Conservation (phyloP, 1,140 invertebrate species). For the Bombyx mandarina region DNA sequence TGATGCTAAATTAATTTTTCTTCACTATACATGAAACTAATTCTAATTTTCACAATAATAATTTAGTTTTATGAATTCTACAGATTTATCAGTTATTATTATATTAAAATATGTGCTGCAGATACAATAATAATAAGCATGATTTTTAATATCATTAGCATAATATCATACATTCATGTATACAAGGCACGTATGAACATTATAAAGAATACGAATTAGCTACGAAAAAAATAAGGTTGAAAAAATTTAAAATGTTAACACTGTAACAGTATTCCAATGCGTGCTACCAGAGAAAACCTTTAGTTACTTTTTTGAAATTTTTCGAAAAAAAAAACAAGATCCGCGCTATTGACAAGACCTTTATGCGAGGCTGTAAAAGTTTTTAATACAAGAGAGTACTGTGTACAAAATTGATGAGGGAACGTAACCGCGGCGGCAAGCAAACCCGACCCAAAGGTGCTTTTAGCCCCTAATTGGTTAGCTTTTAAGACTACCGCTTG, state of each 20-base stretch:
- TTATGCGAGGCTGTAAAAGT: constrained; percentile 25
- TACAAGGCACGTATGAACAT: too few relatives aligned
- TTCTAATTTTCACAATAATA: too few relatives aligned
- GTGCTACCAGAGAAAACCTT: background rate
- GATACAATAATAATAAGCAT: too few relatives aligned
- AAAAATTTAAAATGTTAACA: background rate
- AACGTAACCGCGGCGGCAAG: constrained; percentile 45
- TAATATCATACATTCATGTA: too few relatives aligned
- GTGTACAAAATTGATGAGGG: constrained; percentile 63
- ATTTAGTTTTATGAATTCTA: too few relatives aligned
- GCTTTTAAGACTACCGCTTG: constrained; percentile 70
- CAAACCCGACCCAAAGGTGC: constrained; percentile 56
- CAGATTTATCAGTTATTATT: too few relatives aligned
- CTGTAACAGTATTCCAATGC: background rate
- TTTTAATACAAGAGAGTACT: constrained; percentile 45
- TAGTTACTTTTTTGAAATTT: too few relatives aligned
- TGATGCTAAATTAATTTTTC: too few relatives aligned
- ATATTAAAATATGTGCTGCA: too few relatives aligned
- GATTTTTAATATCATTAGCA: too few relatives aligned
- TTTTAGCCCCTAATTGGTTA: constrained; percentile 71
- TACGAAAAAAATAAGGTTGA: background rate
- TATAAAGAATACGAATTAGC: background rate
- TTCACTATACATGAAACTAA: too few relatives aligned
- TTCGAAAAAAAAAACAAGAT: too few relatives aligned
- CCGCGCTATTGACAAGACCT: constrained; percentile 1